A percentile compares a stretch with the other conserved stretches of the same genome.
Conservation (phyloP, 2,888 invertebrate species). For the Mechanitis messenoides region DNA sequence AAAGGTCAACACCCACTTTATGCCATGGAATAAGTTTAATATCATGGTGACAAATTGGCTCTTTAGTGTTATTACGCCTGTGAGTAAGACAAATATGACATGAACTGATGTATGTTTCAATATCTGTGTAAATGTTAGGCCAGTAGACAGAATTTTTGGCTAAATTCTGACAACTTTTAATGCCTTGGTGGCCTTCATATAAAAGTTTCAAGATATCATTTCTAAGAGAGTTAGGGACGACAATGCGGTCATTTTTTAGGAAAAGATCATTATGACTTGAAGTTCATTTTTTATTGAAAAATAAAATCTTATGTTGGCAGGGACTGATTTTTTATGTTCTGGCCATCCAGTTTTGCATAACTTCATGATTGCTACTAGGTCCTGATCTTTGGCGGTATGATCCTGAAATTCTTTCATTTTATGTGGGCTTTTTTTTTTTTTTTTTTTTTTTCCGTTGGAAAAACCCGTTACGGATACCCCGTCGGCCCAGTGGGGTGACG, state of each 20-base stretch:
- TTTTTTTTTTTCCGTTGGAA: no score
- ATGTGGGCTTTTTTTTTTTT: no score
- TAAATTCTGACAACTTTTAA: constrained; percentile 7
- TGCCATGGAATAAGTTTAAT: constrained; percentile 19
- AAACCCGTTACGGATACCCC: no score
- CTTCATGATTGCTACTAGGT: constrained; percentile 10
- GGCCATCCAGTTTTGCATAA: constrained; percentile 24
- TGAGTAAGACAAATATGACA: constrained; percentile 25
- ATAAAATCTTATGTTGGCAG: constrained; percentile 12
- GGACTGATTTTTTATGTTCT: constrained; percentile 17
- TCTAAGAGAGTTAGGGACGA: constrained; percentile 20
- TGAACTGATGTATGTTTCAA: constrained; percentile 21
- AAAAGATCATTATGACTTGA: constrained; percentile 19
- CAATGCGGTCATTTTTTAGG: constrained; percentile 16
- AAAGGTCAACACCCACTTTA: constrained; percentile 24
- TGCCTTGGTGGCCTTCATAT: constrained; percentile 14
- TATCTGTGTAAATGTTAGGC: constrained; percentile 24
- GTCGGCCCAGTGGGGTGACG: no score
- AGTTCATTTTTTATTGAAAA: constrained; percentile 16
- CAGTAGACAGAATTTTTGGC: constrained; percentile 9
- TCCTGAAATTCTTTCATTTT: constrained; percentile 6
- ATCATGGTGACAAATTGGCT: background rate
- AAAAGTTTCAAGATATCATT: constrained; percentile 18
- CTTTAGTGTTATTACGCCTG: constrained; percentile 10
- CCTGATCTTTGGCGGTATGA: constrained; percentile 5